These are phyloP conservation scores for Amaurobius ferox DNA, from an alignment of 2,888 invertebrate species.

Conservation along the genomic window DNA sequence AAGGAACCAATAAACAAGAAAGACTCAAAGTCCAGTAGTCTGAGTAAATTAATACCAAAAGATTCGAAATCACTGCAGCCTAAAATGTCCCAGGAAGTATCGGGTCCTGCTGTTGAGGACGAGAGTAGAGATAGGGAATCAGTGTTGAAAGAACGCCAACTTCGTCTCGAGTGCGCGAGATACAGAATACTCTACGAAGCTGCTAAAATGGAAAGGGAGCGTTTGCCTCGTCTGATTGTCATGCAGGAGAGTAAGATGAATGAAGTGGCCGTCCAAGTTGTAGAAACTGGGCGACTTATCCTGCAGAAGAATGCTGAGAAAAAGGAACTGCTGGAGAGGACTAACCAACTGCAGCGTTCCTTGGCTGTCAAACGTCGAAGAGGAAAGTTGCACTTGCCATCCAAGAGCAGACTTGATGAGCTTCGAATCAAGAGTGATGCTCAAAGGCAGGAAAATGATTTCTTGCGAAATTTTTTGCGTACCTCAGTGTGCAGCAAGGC, in stretches of 20 bases:
- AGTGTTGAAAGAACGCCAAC: not conserved
- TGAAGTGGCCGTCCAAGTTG: conserved; percentile 31
- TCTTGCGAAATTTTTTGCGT: conserved; percentile 25
- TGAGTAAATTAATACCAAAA: too few relatives aligned
- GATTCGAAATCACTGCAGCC: too few relatives aligned
- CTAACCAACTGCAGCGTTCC: conserved; percentile 1
- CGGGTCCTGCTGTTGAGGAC: too few relatives aligned
- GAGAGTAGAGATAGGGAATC: too few relatives aligned
- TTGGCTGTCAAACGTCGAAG: not conserved
- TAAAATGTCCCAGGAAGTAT: too few relatives aligned
- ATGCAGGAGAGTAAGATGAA: conserved; percentile 38
- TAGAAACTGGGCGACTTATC: conserved; percentile 29
- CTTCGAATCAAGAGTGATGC: conserved; percentile 21
- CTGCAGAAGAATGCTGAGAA: conserved; percentile 27
- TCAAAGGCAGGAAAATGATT: conserved; percentile 36
- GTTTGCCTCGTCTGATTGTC: not conserved
- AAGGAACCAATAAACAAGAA: too few relatives aligned
- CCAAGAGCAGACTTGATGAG: conserved; percentile 5
- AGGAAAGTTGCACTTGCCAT: not conserved
- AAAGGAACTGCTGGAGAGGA: conserved; percentile 24
- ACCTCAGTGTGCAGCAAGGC: conserved; percentile 14
- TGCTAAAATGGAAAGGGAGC: conserved; percentile 31
- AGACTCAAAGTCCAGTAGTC: too few relatives aligned
- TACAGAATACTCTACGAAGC: conserved; percentile 24
- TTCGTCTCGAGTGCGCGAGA: conserved; percentile 29